Evolutionary conservation across 2,888 invertebrate species (phyloP).

Genomic region (Volucella bombylans): DNA sequence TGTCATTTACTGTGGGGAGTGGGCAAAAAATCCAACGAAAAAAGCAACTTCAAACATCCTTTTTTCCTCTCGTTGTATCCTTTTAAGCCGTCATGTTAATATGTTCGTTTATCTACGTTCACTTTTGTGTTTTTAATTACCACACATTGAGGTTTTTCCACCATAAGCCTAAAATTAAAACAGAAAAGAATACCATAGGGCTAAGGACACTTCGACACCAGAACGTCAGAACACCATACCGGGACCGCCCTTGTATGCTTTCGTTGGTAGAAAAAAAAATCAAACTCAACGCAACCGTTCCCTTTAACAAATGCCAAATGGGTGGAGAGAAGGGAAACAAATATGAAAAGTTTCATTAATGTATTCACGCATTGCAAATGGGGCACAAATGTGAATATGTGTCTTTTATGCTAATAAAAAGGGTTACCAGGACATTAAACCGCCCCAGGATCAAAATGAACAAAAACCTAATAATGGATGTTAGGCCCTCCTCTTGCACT

Average conservation of each 20-base stretch:
- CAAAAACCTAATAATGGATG: constrained; percentile 74
- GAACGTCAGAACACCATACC: constrained; percentile 21
- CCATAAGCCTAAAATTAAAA: constrained; percentile 64
- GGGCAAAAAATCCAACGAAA: constrained; percentile 22
- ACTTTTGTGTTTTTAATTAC: constrained; percentile 71
- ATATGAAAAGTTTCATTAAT: constrained; percentile 74
- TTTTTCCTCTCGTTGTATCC: constrained; percentile 53
- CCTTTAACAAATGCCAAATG: constrained; percentile 62
- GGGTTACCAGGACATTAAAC: constrained; percentile 73
- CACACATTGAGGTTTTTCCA: constrained; percentile 57
- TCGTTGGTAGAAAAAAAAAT: too few species aligned
- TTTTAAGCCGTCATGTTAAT: constrained; percentile 73
- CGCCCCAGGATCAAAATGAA: constrained; percentile 70
- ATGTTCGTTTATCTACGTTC: constrained; percentile 69
- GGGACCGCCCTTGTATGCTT: constrained; percentile 19
- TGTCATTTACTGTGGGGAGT: constrained; percentile 47
- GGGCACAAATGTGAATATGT: constrained; percentile 71
- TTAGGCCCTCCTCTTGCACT: constrained; percentile 43
- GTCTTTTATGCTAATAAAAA: constrained; percentile 73
- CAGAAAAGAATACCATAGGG: constrained; percentile 38
- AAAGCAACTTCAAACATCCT: constrained; percentile 48
- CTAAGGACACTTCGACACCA: constrained; percentile 25
- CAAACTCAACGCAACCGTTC: constrained; percentile 31
- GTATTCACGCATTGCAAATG: constrained; percentile 71
- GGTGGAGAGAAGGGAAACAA: constrained; percentile 66